Evolutionary conservation across 2,888 invertebrate species (phyloP), one percentile per base, ranked within the genome.

Genomic region (Ichneumon xanthorius): DNA sequence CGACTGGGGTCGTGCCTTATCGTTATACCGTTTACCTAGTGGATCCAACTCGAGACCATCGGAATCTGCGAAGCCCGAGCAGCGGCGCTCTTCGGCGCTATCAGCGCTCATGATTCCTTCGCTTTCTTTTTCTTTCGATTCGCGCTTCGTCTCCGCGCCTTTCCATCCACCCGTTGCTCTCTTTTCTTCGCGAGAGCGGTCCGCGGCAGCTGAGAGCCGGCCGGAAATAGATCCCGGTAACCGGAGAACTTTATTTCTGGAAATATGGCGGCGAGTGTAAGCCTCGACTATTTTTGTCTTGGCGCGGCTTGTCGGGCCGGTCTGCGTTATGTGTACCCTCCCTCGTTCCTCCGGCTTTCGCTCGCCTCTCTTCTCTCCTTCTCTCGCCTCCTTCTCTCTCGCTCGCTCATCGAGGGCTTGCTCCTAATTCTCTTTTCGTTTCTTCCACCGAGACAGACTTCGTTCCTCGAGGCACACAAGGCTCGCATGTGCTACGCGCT

Each of bases 191-290:
- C 19, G 58, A 58, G 58, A 58, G 22, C 58, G 22, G 58, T 58
- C 14, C 68, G 83, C 80, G 86, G 86, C 82, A 68, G 86, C 86
- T 80, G 86, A 72, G 30, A 6, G 72, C 73, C 61, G 77, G 86
- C 84, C 92, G 89, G 89, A 92, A 92, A 92, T 92, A 92, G 90
- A 90, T 78, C 83, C 79, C 86, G 89, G 92, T 92, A 92, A 92
- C 90, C 92, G 92, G 92, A 93, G 92, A 93, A 92, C 92, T 91
- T 82, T 92, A 91, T 92, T 92, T 92, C 91, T 92, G 92, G 92
- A 92, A 92, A 91, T 90, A 91, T 90, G 90, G 89, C 89, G 87
- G 84, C 85, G 77, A 86, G 87, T 84, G 86, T 84, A 80, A 88
- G 87, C 63, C 84, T 45, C 80, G 81, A 82, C 91, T 92, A 92